phyloP scores from a whole-genome alignment of 2,113 vertebrate species.

The Pelobates fuscus region DNA sequence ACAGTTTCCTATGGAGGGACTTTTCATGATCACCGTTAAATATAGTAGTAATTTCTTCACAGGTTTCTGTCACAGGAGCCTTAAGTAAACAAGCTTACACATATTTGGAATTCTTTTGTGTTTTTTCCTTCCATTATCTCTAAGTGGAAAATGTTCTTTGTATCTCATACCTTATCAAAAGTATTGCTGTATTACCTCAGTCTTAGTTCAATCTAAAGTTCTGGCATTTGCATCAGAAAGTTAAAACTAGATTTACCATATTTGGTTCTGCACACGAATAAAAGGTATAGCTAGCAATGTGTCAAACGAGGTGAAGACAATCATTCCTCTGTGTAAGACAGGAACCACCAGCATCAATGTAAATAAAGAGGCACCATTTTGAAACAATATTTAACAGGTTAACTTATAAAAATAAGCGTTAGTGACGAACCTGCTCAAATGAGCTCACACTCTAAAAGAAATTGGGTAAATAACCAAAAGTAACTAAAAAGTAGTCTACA shows the following conservation, averaged over 20 bases:
- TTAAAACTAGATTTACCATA: conserved; percentile 6
- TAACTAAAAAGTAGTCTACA: too few species aligned
- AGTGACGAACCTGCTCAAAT: too few species aligned
- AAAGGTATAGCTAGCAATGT: conserved; percentile 2
- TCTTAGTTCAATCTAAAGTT: background rate
- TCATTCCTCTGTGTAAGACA: background rate
- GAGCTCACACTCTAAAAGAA: too few species aligned
- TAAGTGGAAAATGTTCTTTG: background rate
- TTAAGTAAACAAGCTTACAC: background rate
- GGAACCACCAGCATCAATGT: too few species aligned
- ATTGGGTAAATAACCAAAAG: too few species aligned
- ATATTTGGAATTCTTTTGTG: background rate
- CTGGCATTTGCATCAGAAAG: background rate
- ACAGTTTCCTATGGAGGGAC: too few species aligned
- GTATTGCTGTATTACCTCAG: background rate
- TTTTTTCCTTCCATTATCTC: conserved; percentile 6
- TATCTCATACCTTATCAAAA: conserved; percentile 13
- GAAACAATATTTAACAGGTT: too few species aligned
- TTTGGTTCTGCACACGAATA: conserved; percentile 19
- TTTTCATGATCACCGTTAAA: too few species aligned
- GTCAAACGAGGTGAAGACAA: conserved; percentile 16
- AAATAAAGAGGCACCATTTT: too few species aligned
- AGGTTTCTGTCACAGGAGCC: too few species aligned
- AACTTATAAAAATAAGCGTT: too few species aligned
- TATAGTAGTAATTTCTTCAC: too few species aligned